Percentiles rank a stretch among this genome's conserved stretches.
phyloP scores from a whole-genome alignment of 2,113 vertebrate genomes.

The Penelope pileata region DNA sequence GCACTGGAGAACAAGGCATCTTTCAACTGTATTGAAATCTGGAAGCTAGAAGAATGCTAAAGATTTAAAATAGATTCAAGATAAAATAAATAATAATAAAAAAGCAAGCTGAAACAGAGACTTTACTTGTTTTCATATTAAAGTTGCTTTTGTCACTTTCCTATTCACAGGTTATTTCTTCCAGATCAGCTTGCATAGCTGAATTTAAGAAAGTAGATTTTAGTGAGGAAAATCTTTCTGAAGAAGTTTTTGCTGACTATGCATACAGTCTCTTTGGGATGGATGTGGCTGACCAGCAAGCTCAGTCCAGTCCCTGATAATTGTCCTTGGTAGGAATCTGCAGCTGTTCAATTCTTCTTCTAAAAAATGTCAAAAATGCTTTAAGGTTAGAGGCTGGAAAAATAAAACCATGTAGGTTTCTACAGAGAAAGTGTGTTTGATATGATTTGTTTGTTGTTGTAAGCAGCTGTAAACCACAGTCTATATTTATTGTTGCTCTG shows the following conservation, averaged over 20 bases:
- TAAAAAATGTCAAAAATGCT: slow-evolving; percentile 63
- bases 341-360: slow-evolving; percentile 23
- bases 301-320: slow-evolving; percentile 26
- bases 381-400: slow-evolving; percentile 57
- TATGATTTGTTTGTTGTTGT: slow-evolving; percentile 55
- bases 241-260: slow-evolving; percentile 42
- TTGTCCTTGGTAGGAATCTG: slow-evolving; percentile 37
- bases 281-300: slow-evolving; percentile 56
- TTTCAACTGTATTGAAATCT: slow-evolving; percentile 28
- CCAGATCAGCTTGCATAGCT: not conserved
- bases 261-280: not conserved
- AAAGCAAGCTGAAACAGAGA: not conserved
- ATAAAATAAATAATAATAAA: not conserved
- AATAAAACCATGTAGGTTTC: slow-evolving; percentile 55
- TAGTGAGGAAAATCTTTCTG: slow-evolving; percentile 13
- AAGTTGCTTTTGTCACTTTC: not conserved
- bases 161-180: not conserved
- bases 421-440: slow-evolving; percentile 36
- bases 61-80: slow-evolving; percentile 1
- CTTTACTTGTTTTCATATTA: slow-evolving; percentile 7
- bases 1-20: slow-evolving; percentile 47
- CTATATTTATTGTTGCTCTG: slow-evolving; percentile 50
- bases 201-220: slow-evolving; percentile 55
- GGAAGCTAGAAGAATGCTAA: slow-evolving; percentile 32
- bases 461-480: slow-evolving; percentile 49